These are phyloP conservation scores for Rhynchophorus ferrugineus DNA, from an alignment of 1,140 invertebrate species.

Conservation along the genomic window DNA sequence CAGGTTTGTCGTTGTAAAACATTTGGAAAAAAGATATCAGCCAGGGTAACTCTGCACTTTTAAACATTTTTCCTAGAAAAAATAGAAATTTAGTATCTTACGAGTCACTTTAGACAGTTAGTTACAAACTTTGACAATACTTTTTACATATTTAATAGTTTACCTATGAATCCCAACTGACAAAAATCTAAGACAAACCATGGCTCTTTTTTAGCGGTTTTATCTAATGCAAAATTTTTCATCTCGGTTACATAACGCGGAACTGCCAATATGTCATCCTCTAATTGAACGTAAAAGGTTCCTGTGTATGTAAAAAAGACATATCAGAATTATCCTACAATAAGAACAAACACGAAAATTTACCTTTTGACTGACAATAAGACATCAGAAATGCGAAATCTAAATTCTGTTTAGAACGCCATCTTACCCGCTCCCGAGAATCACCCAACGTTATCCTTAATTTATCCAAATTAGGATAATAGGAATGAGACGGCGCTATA, in stretches of 20 bases:
- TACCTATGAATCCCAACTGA: slow-evolving; percentile 85
- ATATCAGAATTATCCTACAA: neutral
- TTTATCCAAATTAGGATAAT: slow-evolving; percentile 82
- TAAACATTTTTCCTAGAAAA: slow-evolving; percentile 83
- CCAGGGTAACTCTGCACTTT: slow-evolving; percentile 78
- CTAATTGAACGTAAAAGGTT: slow-evolving; percentile 80
- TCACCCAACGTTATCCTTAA: slow-evolving; percentile 79
- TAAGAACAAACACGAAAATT: neutral
- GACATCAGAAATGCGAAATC: slow-evolving; percentile 96
- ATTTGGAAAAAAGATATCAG: slow-evolving; percentile 88
- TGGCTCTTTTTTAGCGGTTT: slow-evolving; percentile 59
- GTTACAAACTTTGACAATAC: neutral
- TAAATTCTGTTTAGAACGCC: slow-evolving; percentile 94
- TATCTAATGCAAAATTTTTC: slow-evolving; percentile 80
- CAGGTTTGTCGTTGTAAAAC: slow-evolving; percentile 93
- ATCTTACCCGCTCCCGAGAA: slow-evolving; percentile 77
- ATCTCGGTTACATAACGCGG: slow-evolving; percentile 78
- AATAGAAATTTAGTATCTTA: slow-evolving; percentile 17
- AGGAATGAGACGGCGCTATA: slow-evolving; percentile 73
- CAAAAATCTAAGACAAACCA: slow-evolving; percentile 96
- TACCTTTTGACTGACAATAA: slow-evolving; percentile 71
- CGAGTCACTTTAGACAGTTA: neutral
- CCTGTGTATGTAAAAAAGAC: slow-evolving; percentile 30
- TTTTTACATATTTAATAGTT: neutral
- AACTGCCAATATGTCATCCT: slow-evolving; percentile 93